Evolutionary conservation across 2,888 invertebrate species (phyloP).

Genomic region (Spicauda simplicius): DNA sequence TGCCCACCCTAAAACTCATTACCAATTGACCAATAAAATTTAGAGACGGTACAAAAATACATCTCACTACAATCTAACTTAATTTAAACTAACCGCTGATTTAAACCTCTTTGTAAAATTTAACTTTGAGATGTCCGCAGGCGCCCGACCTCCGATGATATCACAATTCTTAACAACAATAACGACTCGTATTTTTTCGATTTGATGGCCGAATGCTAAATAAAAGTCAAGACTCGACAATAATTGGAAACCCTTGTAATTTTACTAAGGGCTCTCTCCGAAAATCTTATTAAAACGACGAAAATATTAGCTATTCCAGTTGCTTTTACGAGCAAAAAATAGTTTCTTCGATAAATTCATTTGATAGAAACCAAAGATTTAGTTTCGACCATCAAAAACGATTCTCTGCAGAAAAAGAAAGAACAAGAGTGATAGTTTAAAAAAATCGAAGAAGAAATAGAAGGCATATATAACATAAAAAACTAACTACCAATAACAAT

Average conservation of each 20-base stretch:
- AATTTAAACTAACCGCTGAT: conserved; percentile 66
- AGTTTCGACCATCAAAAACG: conserved; percentile 25
- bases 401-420: conserved; percentile 32
- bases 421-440: conserved; percentile 44
- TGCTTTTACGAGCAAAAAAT: no score
- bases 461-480: conserved; percentile 50
- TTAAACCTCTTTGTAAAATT: conserved; percentile 54
- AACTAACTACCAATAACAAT: conserved; percentile 64
- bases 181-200: conserved; percentile 47
- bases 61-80: conserved; percentile 70
- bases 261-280: background rate
- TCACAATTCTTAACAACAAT: conserved; percentile 73
- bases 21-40: conserved; percentile 66
- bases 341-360: no score
- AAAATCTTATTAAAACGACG: background rate
- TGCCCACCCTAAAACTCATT: conserved; percentile 47
- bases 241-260: conserved; percentile 3
- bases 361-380: background rate
- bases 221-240: background rate
- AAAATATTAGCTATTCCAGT: no score
- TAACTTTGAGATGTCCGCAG: conserved; percentile 49
- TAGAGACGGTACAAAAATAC: conserved; percentile 77
- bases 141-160: conserved; percentile 61
- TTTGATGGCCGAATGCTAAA: conserved; percentile 14
- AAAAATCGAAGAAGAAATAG: conserved; percentile 37